These are phyloP conservation scores for Syncerus caffer DNA, from an alignment of 2,797 vertebrate genomes.

Conservation along the genomic window DNA sequence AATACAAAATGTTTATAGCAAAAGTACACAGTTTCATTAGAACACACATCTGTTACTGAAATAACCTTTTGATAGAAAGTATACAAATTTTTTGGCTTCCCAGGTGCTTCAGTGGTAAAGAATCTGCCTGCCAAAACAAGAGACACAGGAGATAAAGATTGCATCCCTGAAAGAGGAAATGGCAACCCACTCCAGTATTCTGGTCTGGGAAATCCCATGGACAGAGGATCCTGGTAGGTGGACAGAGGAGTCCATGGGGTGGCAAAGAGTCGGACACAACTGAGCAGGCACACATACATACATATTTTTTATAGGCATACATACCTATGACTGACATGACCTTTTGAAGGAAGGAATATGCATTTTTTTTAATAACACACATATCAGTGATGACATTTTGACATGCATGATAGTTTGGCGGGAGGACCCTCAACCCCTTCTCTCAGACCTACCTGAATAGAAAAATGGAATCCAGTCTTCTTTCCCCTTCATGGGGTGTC, in stretches of 20 bases:
- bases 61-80: background rate
- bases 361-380: background rate
- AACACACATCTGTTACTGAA: background rate
- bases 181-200: background rate
- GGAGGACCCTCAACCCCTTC: background rate
- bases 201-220: background rate
- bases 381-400: background rate
- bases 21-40: conserved; percentile 14
- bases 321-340: background rate
- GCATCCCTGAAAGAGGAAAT: background rate
- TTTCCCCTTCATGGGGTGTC: background rate
- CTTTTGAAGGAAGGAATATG: background rate
- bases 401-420: background rate
- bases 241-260: background rate
- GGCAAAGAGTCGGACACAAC: background rate
- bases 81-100: background rate
- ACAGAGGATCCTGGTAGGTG: background rate
- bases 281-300: background rate
- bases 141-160: background rate
- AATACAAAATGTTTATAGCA: background rate
- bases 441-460: background rate
- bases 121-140: background rate
- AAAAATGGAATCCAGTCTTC: background rate
- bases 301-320: background rate
- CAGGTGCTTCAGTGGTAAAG: background rate